These are phyloP conservation scores for Volucella bombylans DNA, from an alignment of 2,888 invertebrate species.

Conservation along the genomic window DNA sequence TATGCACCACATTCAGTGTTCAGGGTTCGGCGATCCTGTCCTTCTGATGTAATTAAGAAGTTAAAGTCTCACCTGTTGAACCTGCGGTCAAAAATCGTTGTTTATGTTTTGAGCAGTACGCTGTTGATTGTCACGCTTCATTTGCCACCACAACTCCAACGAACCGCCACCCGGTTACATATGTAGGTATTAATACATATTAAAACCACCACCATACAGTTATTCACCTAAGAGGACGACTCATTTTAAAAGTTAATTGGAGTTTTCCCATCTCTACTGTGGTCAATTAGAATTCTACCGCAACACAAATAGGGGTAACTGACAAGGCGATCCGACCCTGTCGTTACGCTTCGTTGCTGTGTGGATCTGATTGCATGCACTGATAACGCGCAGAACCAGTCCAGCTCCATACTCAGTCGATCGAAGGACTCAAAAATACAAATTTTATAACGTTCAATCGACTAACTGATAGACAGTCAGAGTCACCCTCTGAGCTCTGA, in stretches of 20 bases:
- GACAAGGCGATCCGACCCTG: slow-evolving; percentile 25
- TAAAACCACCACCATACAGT: slow-evolving; percentile 30
- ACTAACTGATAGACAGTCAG: slow-evolving; percentile 48
- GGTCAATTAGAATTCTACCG: slow-evolving; percentile 73
- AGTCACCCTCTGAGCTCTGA: slow-evolving; percentile 6
- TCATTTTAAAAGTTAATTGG: slow-evolving; percentile 67
- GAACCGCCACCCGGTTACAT: slow-evolving; percentile 4
- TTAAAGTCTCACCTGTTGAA: slow-evolving; percentile 73
- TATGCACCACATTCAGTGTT: background rate
- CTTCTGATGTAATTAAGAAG: slow-evolving; percentile 72
- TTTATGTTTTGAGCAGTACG: slow-evolving; percentile 66
- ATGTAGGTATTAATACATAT: background rate
- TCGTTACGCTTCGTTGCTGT: slow-evolving; percentile 65
- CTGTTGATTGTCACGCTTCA: slow-evolving; percentile 70
- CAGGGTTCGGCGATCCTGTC: slow-evolving; percentile 12
- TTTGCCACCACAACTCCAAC: slow-evolving; percentile 49
- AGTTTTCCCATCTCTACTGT: slow-evolving; percentile 66
- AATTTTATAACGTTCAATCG: slow-evolving; percentile 64
- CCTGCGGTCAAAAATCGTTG: slow-evolving; percentile 62
- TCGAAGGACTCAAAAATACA: slow-evolving; percentile 66
- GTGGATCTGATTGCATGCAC: slow-evolving; percentile 72
- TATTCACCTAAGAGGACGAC: slow-evolving; percentile 29
- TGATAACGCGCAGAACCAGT: slow-evolving; percentile 51
- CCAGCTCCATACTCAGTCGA: slow-evolving; percentile 10
- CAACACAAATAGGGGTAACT: slow-evolving; percentile 69